A percentile compares a stretch with the other conserved stretches of the same genome.
phyloP scores from a whole-genome alignment of 2,797 vertebrate species.

The Sebastes goodei region DNA sequence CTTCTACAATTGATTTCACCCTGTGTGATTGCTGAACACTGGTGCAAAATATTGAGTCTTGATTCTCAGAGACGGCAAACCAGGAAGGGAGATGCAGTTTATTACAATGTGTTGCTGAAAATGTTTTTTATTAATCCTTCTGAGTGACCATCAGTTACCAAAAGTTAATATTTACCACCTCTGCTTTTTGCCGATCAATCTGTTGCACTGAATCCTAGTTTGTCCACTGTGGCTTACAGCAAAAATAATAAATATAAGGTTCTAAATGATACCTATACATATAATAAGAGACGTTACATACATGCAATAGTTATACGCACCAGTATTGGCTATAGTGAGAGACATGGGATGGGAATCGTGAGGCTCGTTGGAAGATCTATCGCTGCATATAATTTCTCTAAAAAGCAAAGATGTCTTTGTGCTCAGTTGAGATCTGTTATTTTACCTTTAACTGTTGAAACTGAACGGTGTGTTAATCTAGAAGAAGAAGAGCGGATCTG shows the following conservation, averaged over 20 bases:
- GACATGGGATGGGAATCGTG: background rate
- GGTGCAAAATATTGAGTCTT: background rate
- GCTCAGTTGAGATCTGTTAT: background rate
- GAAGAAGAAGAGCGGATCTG: background rate
- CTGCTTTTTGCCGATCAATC: background rate
- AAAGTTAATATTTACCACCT: background rate
- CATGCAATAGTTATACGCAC: too few species aligned
- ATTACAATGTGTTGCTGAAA: background rate
- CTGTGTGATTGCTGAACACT: constrained; percentile 1
- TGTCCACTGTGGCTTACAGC: background rate
- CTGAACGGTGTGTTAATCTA: background rate
- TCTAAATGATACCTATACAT: background rate
- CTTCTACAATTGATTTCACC: constrained; percentile 12
- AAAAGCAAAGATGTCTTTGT: background rate
- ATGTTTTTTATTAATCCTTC: background rate
- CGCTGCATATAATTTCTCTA: background rate
- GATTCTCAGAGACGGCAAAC: background rate
- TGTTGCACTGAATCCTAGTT: background rate
- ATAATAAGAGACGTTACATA: background rate
- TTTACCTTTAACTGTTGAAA: background rate
- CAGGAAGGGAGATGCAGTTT: background rate
- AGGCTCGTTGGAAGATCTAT: background rate
- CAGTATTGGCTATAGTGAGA: background rate
- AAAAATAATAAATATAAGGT: background rate
- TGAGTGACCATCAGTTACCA: background rate